Conservation (phyloP, 2,797 vertebrate genomes). For the Discoglossus pictus region DNA sequence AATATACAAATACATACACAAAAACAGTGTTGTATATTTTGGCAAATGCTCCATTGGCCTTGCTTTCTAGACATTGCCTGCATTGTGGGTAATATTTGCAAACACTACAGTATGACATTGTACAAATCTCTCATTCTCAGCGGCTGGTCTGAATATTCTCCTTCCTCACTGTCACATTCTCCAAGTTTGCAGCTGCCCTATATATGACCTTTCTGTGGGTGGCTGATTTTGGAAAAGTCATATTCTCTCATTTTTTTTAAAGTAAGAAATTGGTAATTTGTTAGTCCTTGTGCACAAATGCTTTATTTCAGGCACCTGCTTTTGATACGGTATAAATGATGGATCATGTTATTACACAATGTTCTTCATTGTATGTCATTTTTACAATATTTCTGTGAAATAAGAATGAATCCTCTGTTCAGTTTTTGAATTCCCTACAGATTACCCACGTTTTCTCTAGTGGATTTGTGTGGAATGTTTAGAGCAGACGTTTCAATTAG, state of each 20-base stretch:
- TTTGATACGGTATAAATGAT: constrained; percentile 10
- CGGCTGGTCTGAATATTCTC: too few relatives aligned
- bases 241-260: neutral
- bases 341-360: constrained; percentile 20
- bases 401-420: constrained; percentile 38
- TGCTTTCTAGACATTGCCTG: too few relatives aligned
- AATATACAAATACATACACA: too few relatives aligned
- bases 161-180: too few relatives aligned
- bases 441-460: constrained; percentile 1
- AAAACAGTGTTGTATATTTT: too few relatives aligned
- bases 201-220: constrained; percentile 21
- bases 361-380: constrained; percentile 7
- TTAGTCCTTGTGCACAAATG: constrained; percentile 4
- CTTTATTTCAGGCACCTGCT: constrained; percentile 36
- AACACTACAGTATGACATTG: too few relatives aligned
- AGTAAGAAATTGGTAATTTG: constrained; percentile 19
- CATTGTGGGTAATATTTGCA: too few relatives aligned
- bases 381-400: neutral
- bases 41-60: too few relatives aligned
- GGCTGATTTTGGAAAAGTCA: constrained; percentile 26
- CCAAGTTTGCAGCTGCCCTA: too few relatives aligned
- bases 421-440: neutral
- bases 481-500: neutral
- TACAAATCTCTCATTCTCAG: too few relatives aligned
- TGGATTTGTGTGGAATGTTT: constrained; percentile 11